Conservation (phyloP, 2,797 vertebrate species). For the Lophotriccus pileatus region DNA sequence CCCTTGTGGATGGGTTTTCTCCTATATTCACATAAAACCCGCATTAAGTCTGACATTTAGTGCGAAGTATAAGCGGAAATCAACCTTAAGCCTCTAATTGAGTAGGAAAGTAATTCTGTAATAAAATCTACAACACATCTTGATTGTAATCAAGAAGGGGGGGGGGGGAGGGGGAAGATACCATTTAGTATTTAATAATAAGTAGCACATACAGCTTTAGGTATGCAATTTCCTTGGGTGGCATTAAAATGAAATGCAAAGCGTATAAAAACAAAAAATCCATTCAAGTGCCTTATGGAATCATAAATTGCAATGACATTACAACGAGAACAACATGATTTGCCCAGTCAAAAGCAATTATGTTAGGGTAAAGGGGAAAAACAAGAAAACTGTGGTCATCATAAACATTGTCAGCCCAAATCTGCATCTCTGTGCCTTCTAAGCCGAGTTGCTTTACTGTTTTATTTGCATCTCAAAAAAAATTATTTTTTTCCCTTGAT, state of each 20-base stretch:
- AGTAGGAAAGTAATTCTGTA: slow-evolving; percentile 40
- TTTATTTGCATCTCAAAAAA: slow-evolving; percentile 40
- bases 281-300: slow-evolving; percentile 55
- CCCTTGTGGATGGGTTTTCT: not conserved
- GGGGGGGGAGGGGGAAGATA: not conserved
- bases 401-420: slow-evolving; percentile 53
- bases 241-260: slow-evolving; percentile 68
- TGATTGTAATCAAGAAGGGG: slow-evolving; percentile 56
- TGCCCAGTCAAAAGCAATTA: slow-evolving; percentile 66
- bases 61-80: not conserved
- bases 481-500: not conserved
- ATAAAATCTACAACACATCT: slow-evolving; percentile 46
- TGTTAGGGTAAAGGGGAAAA: slow-evolving; percentile 14
- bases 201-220: not conserved
- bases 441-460: slow-evolving; percentile 19
- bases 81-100: slow-evolving; percentile 55
- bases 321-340: slow-evolving; percentile 61
- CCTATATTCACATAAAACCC: not conserved
- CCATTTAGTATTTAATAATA: slow-evolving; percentile 47
- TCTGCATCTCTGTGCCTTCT: slow-evolving; percentile 37
- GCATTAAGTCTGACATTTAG: slow-evolving; percentile 41
- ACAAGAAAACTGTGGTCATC: slow-evolving; percentile 46
- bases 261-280: slow-evolving; percentile 55
- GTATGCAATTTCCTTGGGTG: slow-evolving; percentile 59
- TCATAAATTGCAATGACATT: slow-evolving; percentile 66